phyloP scores from a whole-genome alignment of 2,888 invertebrate genomes.

The Eupithecia subumbrata region DNA sequence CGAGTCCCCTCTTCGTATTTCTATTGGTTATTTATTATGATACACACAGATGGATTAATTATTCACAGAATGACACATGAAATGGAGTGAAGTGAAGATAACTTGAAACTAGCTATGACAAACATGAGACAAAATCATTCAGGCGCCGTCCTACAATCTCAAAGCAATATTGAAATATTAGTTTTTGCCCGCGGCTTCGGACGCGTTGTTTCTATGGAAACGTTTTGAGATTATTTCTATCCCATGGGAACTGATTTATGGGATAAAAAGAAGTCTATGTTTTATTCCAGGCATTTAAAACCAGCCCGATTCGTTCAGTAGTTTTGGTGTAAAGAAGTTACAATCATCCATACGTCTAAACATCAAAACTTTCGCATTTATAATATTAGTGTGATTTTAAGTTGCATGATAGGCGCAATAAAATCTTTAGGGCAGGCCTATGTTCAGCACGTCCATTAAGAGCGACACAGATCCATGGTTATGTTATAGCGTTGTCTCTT shows the following conservation, averaged over 20 bases:
- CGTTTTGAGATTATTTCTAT: too few species aligned
- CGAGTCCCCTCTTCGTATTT: slow-evolving; percentile 37
- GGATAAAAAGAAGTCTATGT: too few species aligned
- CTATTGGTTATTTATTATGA: slow-evolving; percentile 31
- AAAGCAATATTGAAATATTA: neutral
- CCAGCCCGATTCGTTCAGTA: too few species aligned
- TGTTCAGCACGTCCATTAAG: neutral
- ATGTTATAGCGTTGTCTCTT: neutral
- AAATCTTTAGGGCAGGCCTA: neutral
- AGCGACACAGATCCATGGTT: neutral
- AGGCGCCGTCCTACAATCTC: neutral
- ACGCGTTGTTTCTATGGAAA: too few species aligned
- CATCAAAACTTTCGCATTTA: too few species aligned
- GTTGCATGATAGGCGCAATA: neutral
- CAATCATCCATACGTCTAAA: too few species aligned
- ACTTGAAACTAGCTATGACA: slow-evolving; percentile 3
- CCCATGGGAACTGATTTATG: too few species aligned
- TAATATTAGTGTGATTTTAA: too few species aligned
- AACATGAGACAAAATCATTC: neutral
- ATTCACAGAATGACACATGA: slow-evolving; percentile 23
- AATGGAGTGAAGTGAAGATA: slow-evolving; percentile 7
- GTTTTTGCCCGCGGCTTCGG: neutral
- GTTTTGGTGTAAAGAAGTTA: too few species aligned
- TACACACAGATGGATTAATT: slow-evolving; percentile 29
- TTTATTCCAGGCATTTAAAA: too few species aligned